These are phyloP conservation scores for Turdus rufiventris DNA, from an alignment of 2,113 vertebrate species.

Conservation along the genomic window DNA sequence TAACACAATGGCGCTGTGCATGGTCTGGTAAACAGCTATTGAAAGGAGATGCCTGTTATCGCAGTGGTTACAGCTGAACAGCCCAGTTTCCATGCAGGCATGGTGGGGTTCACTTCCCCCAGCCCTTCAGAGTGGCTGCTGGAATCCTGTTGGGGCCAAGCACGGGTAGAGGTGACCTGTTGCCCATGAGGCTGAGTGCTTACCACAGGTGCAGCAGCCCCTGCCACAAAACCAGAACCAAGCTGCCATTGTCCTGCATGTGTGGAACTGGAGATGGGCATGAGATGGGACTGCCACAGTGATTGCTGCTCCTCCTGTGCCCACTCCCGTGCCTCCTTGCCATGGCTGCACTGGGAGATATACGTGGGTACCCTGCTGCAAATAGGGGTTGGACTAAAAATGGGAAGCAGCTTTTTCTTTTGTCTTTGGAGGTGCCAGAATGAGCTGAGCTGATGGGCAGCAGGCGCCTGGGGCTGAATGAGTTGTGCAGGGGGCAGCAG, in stretches of 20 bases:
- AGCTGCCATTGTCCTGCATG: fast-evolving
- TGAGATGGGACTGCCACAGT: fast-evolving
- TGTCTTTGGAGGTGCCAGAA: neutral
- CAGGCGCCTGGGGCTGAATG: neutral
- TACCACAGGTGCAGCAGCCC: neutral
- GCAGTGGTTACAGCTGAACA: neutral
- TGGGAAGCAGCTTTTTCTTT: neutral
- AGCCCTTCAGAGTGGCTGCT: neutral
- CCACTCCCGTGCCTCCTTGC: fast-evolving
- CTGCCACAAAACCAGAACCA: neutral
- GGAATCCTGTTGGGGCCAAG: neutral
- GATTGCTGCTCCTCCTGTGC: neutral
- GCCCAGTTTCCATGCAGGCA: neutral
- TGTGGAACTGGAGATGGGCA: fast-evolving
- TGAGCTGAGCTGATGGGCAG: neutral
- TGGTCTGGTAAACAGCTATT: slow-evolving; percentile 56
- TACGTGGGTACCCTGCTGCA: neutral
- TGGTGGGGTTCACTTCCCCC: neutral
- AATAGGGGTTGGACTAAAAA: neutral
- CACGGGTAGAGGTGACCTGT: neutral
- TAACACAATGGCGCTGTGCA: neutral
- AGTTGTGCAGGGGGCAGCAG: neutral
- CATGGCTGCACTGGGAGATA: neutral
- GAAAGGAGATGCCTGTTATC: neutral
- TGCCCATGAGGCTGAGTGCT: fast-evolving